These are phyloP conservation scores for Galerucella nymphaeae DNA, from an alignment of 2,888 invertebrate genomes.

Conservation along the genomic window DNA sequence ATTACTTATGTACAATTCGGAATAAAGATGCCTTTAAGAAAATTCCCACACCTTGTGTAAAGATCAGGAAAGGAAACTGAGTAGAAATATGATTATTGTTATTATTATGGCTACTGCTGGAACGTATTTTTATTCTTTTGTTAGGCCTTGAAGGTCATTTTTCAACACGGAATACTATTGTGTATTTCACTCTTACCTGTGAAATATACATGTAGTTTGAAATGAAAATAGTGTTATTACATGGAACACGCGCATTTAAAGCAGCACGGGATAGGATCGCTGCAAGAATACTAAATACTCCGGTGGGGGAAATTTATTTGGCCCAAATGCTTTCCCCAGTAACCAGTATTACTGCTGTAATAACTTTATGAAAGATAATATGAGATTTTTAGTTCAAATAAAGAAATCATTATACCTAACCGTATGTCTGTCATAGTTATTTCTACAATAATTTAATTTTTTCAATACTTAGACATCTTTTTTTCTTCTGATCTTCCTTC, in stretches of 20 bases:
- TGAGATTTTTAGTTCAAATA: no score
- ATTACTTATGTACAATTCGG: neutral
- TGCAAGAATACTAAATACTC: neutral
- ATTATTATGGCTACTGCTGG: conserved; percentile 44
- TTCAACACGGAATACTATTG: conserved; percentile 36
- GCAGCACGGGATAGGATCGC: neutral
- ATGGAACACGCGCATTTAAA: conserved; percentile 30
- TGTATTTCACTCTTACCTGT: conserved; percentile 36
- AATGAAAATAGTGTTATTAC: conserved; percentile 42
- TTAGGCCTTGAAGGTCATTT: conserved; percentile 29
- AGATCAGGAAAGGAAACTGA: conserved; percentile 27
- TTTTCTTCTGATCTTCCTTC: no score
- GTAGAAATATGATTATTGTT: conserved; percentile 44
- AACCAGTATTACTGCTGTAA: no score
- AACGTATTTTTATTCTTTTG: conserved; percentile 40
- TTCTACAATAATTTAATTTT: no score
- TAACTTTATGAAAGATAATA: no score
- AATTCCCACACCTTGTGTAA: conserved; percentile 27
- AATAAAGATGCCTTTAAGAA: conserved; percentile 1
- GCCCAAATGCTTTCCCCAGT: no score
- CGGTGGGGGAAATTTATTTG: conserved; percentile 36
- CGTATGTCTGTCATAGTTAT: no score
- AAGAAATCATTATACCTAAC: no score
- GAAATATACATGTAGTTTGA: conserved; percentile 41
- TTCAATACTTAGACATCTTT: no score